Evolutionary conservation across 2,888 invertebrate species (phyloP).

Genomic region (Brenthis ino): DNA sequence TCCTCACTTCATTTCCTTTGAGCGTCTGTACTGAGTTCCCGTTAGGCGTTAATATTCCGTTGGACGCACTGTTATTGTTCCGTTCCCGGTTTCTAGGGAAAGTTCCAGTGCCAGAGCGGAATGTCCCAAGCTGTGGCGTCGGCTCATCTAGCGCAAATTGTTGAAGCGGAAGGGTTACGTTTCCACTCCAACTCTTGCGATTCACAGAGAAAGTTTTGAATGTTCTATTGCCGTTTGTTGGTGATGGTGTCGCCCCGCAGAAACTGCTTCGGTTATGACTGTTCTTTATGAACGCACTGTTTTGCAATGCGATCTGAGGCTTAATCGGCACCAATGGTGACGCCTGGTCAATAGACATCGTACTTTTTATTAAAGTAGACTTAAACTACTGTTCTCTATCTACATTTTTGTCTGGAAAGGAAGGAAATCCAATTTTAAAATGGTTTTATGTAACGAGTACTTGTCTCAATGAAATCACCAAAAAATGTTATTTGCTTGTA

Average conservation of each 20-base stretch:
- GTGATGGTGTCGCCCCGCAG: constrained; percentile 75
- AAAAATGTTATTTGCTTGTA: constrained; percentile 53
- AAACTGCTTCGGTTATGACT: constrained; percentile 80
- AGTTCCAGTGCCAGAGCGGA: constrained; percentile 77
- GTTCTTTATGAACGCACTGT: constrained; percentile 78
- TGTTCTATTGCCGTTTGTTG: constrained; percentile 71
- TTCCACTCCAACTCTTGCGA: constrained; percentile 81
- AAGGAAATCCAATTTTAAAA: constrained; percentile 36
- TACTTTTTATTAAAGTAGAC: constrained; percentile 63
- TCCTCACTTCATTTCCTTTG: constrained; percentile 79
- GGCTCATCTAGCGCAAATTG: constrained; percentile 71
- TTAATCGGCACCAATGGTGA: constrained; percentile 79
- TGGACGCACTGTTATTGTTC: constrained; percentile 73
- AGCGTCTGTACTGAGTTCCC: constrained; percentile 76
- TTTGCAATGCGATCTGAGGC: constrained; percentile 74
- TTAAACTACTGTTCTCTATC: constrained; percentile 65
- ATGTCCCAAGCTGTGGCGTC: constrained; percentile 74
- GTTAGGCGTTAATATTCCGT: constrained; percentile 80
- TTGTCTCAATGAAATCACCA: constrained; percentile 49
- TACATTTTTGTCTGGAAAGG: constrained; percentile 79
- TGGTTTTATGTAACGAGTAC: constrained; percentile 6
- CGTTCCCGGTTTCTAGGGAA: constrained; percentile 77
- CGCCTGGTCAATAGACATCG: constrained; percentile 81
- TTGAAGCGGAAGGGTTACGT: constrained; percentile 77
- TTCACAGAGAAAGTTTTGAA: constrained; percentile 79